Evolutionary conservation across 2,113 vertebrate genomes (phyloP), one percentile per base, ranked within the genome.

Genomic region (Xenopus borealis): DNA sequence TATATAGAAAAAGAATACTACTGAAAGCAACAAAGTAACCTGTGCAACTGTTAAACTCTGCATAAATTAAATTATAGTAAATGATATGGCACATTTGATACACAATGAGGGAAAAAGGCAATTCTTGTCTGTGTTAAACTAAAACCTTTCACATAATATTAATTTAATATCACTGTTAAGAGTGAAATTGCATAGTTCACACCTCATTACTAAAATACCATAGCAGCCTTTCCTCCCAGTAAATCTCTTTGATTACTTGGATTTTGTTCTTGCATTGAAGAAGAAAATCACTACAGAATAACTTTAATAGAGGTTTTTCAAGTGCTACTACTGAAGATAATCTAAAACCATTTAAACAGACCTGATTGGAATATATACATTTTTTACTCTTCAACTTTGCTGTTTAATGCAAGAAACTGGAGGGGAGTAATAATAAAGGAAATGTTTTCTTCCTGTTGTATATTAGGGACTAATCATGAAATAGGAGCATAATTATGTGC

Each of bases 121-220:
- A 52, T 68, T 63, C 27, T 62, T 62, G 59, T 18, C 58, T 57
- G 63, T 69, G 73, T 75, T 62, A 61, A 59, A 69, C 65, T 23
- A 40, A 16, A 63, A 62, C 57, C 46, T 46, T 69, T 75, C 66
- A 75, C 66, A 69, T 65, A 75, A 62, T 75, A 75, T 75, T 75
- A 68, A 75, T 75, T 75, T 75, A 57, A 69, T 75, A 69, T 69
- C 66, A 75, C 55, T 53, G 72, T 68, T 75, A 68, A 59, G 55
- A 75, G 57, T 55, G 59, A 66, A 75, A 75, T 75, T 69, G 45
- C 57, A 75, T 52, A 75, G 72, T 57, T 75, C 66, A 75, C 72
- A 75, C 57, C 58, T 69, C 66, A 75, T 69, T 75, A 75, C 66
- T 69, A 75, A 69, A 69, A 62, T 66, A 69, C 66, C 58, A 55